Evolutionary conservation across 2,113 vertebrate species (phyloP).

Genomic region (Pluvianellus socialis): DNA sequence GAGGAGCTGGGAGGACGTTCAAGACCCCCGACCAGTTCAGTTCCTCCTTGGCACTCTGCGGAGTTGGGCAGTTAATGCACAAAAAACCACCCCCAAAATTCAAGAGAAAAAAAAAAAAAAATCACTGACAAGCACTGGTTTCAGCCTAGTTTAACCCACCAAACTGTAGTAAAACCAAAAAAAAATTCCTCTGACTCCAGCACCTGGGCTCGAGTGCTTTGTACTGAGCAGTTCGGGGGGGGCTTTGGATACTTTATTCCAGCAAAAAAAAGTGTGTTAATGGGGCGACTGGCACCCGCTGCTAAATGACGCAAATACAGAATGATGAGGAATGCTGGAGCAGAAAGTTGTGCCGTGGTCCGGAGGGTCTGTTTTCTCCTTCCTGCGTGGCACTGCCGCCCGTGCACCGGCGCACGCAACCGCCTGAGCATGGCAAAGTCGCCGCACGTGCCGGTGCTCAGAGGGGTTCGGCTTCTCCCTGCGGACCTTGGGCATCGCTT

Average conservation of each 20-base stretch:
- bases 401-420: rapidly evolving
- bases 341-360: background rate
- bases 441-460: rapidly evolving
- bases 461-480: background rate
- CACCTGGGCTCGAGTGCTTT: background rate
- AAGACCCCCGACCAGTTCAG: background rate
- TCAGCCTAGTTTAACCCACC: background rate
- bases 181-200: background rate
- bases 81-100: too few species aligned
- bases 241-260: background rate
- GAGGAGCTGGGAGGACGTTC: background rate
- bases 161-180: background rate
- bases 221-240: rapidly evolving
- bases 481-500: background rate
- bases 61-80: too few species aligned
- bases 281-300: rapidly evolving
- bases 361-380: background rate
- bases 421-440: background rate
- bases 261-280: background rate
- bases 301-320: background rate
- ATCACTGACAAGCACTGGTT: background rate
- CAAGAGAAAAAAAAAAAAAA: too few species aligned
- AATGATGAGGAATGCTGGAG: background rate
- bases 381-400: rapidly evolving
- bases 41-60: background rate